Evolutionary conservation across 1,140 invertebrate species (phyloP).

Genomic region (Sinella curviseta): DNA sequence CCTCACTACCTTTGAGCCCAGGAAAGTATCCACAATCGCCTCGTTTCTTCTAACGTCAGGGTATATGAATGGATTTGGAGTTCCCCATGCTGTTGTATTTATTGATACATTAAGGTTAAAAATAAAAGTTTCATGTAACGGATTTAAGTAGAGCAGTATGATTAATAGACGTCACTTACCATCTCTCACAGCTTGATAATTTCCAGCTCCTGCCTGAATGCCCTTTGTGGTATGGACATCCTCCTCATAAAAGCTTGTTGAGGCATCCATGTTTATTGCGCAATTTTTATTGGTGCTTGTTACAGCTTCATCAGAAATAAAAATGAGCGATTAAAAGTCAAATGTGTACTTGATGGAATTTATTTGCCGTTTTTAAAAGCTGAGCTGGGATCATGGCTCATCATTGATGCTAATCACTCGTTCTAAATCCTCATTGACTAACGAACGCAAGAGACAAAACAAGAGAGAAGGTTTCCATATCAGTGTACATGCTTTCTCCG

Average conservation of each 20-base stretch:
- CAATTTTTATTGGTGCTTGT: too few relatives aligned
- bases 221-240: not conserved
- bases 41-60: slow-evolving; percentile 77
- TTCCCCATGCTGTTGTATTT: not conserved
- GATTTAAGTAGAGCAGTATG: too few relatives aligned
- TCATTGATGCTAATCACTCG: too few relatives aligned
- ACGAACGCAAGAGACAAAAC: not conserved
- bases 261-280: not conserved
- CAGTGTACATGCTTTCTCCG: too few relatives aligned
- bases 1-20: slow-evolving; percentile 73
- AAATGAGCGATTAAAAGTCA: too few relatives aligned
- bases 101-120: too few relatives aligned
- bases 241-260: not conserved
- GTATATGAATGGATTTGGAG: slow-evolving; percentile 59
- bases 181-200: not conserved
- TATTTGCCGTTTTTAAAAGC: too few relatives aligned
- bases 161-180: not conserved
- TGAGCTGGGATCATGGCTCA: too few relatives aligned
- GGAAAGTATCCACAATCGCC: slow-evolving; percentile 73
- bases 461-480: too few relatives aligned
- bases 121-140: not conserved
- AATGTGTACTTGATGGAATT: too few relatives aligned
- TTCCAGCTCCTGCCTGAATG: not conserved
- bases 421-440: too few relatives aligned
- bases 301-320: too few relatives aligned